phyloP scores from a whole-genome alignment of 2,113 vertebrate genomes.

The Eurypyga helias region DNA sequence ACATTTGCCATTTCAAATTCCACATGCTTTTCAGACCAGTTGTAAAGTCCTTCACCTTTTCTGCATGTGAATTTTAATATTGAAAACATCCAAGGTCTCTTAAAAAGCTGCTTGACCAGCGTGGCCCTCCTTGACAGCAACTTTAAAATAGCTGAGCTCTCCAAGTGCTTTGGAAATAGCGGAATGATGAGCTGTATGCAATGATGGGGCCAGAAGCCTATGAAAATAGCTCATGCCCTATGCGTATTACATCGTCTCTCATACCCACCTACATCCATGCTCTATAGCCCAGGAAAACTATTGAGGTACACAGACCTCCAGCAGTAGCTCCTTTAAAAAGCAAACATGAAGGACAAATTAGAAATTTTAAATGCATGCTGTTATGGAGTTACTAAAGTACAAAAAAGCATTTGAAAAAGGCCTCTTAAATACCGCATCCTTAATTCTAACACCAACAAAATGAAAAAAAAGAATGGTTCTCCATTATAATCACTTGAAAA shows the following conservation, averaged over 20 bases:
- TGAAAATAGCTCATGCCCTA: not conserved
- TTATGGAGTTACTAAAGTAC: not conserved
- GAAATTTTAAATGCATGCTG: not conserved
- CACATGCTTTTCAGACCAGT: not conserved
- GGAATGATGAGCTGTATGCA: not conserved
- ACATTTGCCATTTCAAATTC: not conserved
- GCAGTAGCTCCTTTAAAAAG: not conserved
- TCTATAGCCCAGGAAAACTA: not conserved
- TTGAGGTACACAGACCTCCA: not conserved
- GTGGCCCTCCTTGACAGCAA: not conserved
- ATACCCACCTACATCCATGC: not conserved
- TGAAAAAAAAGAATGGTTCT: not conserved
- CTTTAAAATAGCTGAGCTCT: not conserved
- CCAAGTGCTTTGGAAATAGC: not conserved
- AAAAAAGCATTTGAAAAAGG: not conserved
- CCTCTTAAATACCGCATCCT: not conserved
- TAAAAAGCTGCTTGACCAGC: not conserved
- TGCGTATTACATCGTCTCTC: not conserved
- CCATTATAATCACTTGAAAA: not conserved
- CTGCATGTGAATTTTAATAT: not conserved
- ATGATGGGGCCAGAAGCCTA: not conserved
- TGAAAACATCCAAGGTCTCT: not conserved
- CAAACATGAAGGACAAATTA: not conserved
- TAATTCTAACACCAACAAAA: not conserved
- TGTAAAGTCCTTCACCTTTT: not conserved